phyloP scores from a whole-genome alignment of 1,140 invertebrate species.

The Cyrtorhinus lividipennis region DNA sequence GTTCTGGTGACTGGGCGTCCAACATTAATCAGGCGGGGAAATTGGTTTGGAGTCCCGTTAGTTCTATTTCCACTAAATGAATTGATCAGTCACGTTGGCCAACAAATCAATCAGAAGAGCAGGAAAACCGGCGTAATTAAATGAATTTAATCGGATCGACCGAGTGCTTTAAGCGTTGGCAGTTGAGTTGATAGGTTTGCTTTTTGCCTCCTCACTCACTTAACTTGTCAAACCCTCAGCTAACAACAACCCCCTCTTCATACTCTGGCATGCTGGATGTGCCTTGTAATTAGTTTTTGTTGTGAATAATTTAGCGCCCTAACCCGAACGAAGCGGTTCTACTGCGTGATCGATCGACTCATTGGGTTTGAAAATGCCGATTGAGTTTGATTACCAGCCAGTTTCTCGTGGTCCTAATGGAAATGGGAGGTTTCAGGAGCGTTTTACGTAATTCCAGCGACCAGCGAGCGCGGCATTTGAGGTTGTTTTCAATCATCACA shows the following conservation, averaged over 20 bases:
- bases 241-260: background rate
- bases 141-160: background rate
- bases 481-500: too few relatives aligned
- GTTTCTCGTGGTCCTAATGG: too few relatives aligned
- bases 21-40: too few relatives aligned
- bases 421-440: too few relatives aligned
- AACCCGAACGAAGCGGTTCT: background rate
- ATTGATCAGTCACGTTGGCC: too few relatives aligned
- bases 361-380: background rate
- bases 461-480: too few relatives aligned
- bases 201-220: background rate
- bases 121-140: background rate
- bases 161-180: too few relatives aligned
- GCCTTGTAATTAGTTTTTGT: background rate
- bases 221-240: background rate
- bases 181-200: background rate
- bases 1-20: too few relatives aligned
- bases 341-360: background rate
- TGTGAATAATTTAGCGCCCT: background rate
- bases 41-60: too few relatives aligned
- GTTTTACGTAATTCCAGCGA: too few relatives aligned
- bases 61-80: too few relatives aligned
- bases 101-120: background rate
- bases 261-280: background rate
- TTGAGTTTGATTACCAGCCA: background rate